Conservation (phyloP, 2,888 invertebrate genomes). For the Drosophila pegasa region DNA sequence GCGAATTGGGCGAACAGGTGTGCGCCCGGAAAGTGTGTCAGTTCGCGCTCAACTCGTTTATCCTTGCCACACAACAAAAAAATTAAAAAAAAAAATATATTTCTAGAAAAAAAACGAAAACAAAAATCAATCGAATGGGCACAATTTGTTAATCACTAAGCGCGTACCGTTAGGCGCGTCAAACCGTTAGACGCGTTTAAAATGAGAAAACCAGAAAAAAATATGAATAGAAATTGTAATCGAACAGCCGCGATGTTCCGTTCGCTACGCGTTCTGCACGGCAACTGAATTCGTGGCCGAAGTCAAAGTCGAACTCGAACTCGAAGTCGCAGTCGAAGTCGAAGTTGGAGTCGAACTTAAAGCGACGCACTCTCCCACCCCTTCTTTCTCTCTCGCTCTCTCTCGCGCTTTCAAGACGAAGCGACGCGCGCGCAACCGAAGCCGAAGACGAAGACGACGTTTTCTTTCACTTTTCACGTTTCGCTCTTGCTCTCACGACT, state of each 20-base stretch:
- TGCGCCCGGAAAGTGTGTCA: constrained; percentile 34
- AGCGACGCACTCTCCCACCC: constrained; percentile 17
- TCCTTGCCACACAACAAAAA: constrained; percentile 23
- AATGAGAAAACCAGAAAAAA: constrained; percentile 24
- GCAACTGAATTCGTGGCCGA: constrained; percentile 54
- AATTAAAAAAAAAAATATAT: constrained; percentile 8
- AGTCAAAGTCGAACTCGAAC: constrained; percentile 26
- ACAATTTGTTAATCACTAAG: constrained; percentile 40
- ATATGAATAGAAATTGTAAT: neutral
- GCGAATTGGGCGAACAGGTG: constrained; percentile 35
- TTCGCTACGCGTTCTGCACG: constrained; percentile 62
- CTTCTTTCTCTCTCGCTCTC: neutral
- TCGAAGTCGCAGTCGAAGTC: constrained; percentile 35
- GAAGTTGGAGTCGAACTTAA: constrained; percentile 46
- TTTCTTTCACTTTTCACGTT: constrained; percentile 71
- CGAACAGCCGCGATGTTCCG: constrained; percentile 53
- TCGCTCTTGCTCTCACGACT: constrained; percentile 25
- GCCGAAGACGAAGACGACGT: constrained; percentile 30
- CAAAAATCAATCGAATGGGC: constrained; percentile 21
- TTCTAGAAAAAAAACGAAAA: constrained; percentile 6
- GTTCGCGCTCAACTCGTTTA: constrained; percentile 15
- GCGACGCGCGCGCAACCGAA: constrained; percentile 28
- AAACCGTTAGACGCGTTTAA: constrained; percentile 27
- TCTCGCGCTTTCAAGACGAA: constrained; percentile 4
- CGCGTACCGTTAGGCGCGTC: constrained; percentile 52